Evolutionary conservation across 2,888 invertebrate species (phyloP).

Genomic region (Tupiocoris notatus): DNA sequence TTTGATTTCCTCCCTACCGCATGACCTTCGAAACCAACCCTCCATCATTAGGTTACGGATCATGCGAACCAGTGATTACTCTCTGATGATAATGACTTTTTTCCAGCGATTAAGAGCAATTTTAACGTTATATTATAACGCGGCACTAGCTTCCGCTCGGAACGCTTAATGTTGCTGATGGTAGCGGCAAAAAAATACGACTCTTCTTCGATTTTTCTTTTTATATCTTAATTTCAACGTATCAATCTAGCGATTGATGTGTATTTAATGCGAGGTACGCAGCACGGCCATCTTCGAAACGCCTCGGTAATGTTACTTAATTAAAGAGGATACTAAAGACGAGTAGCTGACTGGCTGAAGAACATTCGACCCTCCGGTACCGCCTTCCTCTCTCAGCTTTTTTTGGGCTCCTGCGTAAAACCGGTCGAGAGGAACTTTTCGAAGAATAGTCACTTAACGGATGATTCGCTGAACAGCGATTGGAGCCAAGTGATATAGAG

Average conservation of each 20-base stretch:
- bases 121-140: conserved; percentile 41
- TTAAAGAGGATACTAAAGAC: conserved; percentile 28
- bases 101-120: conserved; percentile 41
- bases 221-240: conserved; percentile 34
- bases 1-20: background rate
- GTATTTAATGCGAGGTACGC: conserved; percentile 31
- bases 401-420: background rate
- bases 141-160: background rate
- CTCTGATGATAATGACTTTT: conserved; percentile 43
- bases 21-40: background rate
- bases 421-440: background rate
- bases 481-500: no score
- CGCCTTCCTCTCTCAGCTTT: background rate
- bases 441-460: background rate
- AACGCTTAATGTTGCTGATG: conserved; percentile 11
- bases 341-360: conserved; percentile 14
- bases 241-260: conserved; percentile 37
- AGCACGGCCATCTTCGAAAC: background rate
- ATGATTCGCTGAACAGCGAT: no score
- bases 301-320: conserved; percentile 34
- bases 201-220: conserved; percentile 21
- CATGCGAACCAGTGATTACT: conserved; percentile 44
- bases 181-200: background rate
- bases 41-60: conserved; percentile 31
- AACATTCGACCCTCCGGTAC: conserved; percentile 15